Percentiles rank a stretch among this genome's conserved stretches.
phyloP scores from a whole-genome alignment of 2,113 vertebrate species.

The Chloebia gouldiae region DNA sequence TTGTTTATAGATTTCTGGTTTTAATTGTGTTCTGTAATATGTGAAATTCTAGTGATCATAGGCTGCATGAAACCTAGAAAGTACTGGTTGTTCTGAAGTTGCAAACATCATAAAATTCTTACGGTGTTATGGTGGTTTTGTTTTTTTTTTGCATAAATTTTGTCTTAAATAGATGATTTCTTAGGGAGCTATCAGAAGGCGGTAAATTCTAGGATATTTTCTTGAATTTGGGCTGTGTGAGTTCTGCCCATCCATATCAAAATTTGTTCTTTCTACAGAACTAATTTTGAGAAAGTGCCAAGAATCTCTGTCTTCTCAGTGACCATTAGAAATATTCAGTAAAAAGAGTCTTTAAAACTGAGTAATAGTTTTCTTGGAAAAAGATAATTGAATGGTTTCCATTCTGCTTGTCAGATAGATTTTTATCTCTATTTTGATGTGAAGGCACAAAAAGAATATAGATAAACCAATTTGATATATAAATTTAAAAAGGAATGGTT shows the following conservation, averaged over 20 bases:
- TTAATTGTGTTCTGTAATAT: background rate
- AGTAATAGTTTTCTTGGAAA: background rate
- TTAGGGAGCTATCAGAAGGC: background rate
- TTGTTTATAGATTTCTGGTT: background rate
- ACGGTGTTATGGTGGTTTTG: accelerated
- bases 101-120: background rate
- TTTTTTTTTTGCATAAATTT: background rate
- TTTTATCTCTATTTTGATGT: background rate
- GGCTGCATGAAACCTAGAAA: background rate
- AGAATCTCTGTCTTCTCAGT: background rate
- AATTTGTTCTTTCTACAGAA: background rate
- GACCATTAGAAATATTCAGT: background rate
- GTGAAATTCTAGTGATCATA: background rate
- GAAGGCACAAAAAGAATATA: background rate
- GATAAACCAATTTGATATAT: background rate
- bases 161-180: background rate
- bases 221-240: background rate
- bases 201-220: background rate
- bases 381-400: background rate
- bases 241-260: background rate
- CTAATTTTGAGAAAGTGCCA: background rate
- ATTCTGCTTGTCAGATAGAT: background rate
- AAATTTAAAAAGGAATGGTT: background rate
- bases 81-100: background rate
- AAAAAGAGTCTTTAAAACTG: background rate